Conservation (phyloP, 1,140 invertebrate species). For the Notospermus geniculatus region DNA sequence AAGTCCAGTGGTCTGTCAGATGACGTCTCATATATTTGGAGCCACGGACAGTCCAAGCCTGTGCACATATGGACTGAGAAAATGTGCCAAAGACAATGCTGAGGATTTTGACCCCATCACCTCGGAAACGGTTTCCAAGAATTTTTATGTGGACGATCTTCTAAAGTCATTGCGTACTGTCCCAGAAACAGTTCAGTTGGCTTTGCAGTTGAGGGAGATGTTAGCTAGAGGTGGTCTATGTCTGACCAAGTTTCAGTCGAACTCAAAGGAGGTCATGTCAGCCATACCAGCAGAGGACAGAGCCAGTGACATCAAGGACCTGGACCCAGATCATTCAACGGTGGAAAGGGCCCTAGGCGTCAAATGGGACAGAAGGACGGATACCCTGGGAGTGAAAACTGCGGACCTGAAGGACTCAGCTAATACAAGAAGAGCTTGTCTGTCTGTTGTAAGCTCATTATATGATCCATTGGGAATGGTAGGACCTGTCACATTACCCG, state of each 20-base stretch:
- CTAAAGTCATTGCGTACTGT: background rate
- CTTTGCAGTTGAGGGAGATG: background rate
- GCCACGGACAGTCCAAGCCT: background rate
- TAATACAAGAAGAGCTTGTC: background rate
- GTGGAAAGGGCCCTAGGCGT: background rate
- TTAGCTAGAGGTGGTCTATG: background rate
- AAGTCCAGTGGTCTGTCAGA: background rate
- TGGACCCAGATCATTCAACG: background rate
- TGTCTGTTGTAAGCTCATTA: background rate
- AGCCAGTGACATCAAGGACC: background rate
- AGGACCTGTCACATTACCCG: background rate
- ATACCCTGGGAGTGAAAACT: background rate
- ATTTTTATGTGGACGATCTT: background rate
- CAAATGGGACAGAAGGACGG: background rate
- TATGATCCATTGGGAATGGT: background rate
- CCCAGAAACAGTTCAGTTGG: background rate
- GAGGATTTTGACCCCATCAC: background rate
- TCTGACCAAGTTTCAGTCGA: background rate
- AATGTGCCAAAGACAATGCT: background rate
- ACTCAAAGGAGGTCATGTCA: background rate
- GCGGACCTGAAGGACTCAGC: background rate
- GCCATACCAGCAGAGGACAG: background rate
- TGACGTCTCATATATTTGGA: background rate
- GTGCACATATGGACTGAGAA: background rate
- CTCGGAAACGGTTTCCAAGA: background rate